phyloP scores from a whole-genome alignment of 2,113 vertebrate species.

The Struthidea cinerea region DNA sequence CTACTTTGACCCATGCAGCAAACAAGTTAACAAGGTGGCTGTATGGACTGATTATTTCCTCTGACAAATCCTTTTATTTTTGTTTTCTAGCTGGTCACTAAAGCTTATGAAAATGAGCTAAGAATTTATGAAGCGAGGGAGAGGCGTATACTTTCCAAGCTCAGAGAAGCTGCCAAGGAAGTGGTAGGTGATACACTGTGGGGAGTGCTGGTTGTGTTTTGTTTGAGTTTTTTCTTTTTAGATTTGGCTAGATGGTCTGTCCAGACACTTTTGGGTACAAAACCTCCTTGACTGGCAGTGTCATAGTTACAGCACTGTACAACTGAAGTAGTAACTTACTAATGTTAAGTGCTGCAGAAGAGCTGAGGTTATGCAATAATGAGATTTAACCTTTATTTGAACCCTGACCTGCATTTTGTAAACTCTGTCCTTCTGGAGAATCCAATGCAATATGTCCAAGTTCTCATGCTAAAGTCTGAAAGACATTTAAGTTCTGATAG shows the following conservation, averaged over 20 bases:
- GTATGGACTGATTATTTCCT: background rate
- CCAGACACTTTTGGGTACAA: background rate
- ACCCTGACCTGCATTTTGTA: background rate
- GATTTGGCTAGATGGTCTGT: background rate
- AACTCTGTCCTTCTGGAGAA: background rate
- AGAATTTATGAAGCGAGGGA: conserved; percentile 76
- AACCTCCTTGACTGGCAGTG: background rate
- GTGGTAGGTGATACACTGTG: conserved; percentile 33
- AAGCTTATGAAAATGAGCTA: conserved; percentile 80
- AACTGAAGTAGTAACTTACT: background rate
- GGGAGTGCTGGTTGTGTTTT: background rate
- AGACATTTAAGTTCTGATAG: conserved; percentile 1
- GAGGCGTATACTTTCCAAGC: conserved; percentile 62
- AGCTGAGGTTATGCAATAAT: background rate
- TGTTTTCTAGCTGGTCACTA: conserved; percentile 68
- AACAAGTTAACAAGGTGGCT: background rate
- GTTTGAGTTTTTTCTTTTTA: background rate
- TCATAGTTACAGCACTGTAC: background rate
- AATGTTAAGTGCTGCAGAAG: background rate
- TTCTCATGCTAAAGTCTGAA: background rate
- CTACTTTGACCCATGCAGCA: background rate
- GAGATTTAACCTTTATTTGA: conserved; percentile 7
- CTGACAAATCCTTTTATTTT: background rate
- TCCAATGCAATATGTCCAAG: background rate
- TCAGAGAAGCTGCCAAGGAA: conserved; percentile 70